A percentile compares a stretch with the other conserved stretches of the same genome.
These are phyloP conservation scores for Pilophorus perplexus DNA, from an alignment of 2,888 invertebrate species.

Conservation along the genomic window DNA sequence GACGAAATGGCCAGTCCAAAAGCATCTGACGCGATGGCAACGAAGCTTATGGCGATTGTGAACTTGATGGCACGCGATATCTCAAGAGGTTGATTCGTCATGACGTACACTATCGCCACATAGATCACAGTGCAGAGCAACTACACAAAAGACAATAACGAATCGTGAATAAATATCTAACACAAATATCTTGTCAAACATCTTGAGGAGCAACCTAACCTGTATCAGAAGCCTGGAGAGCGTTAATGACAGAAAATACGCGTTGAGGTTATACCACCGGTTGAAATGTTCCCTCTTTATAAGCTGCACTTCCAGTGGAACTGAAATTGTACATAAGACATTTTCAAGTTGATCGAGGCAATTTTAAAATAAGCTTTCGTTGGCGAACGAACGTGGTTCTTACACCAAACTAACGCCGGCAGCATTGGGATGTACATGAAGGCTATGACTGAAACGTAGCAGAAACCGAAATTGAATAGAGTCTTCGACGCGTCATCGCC, in stretches of 20 bases:
- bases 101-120: slow-evolving; percentile 66
- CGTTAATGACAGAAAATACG: slow-evolving; percentile 73
- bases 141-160: no score
- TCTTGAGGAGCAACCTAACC: no score
- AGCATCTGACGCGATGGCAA: slow-evolving; percentile 74
- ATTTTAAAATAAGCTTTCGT: slow-evolving; percentile 44
- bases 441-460: slow-evolving; percentile 73
- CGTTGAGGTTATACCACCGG: slow-evolving; percentile 76
- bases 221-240: slow-evolving; percentile 71
- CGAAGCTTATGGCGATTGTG: slow-evolving; percentile 66
- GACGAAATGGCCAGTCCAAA: slow-evolving; percentile 74
- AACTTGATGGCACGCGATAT: slow-evolving; percentile 65
- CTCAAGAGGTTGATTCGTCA: slow-evolving; percentile 77
- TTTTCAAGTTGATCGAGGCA: slow-evolving; percentile 28
- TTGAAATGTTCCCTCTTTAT: slow-evolving; percentile 81
- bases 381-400: no score
- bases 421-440: slow-evolving; percentile 81
- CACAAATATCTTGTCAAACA: no score
- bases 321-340: slow-evolving; percentile 59
- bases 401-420: slow-evolving; percentile 76
- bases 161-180: no score
- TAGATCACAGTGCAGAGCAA: slow-evolving; percentile 64
- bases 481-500: slow-evolving; percentile 79
- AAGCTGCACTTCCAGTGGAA: slow-evolving; percentile 73
- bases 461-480: slow-evolving; percentile 80